Percentiles rank a stretch among this genome's conserved stretches.
phyloP scores from a whole-genome alignment of 2,888 invertebrate genomes.

The Cephalotes varians region DNA sequence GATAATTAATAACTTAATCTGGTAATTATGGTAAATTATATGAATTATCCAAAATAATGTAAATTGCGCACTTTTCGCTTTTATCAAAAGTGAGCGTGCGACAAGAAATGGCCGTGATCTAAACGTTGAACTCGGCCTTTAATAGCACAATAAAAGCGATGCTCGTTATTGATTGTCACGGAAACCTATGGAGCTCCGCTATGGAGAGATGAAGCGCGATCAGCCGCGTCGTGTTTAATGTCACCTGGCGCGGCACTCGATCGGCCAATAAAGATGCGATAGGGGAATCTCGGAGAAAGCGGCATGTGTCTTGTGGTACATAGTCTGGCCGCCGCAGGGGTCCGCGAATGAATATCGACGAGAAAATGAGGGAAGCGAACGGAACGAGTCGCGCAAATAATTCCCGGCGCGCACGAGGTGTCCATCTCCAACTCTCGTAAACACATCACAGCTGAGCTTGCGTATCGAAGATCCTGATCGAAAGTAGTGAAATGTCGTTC shows the following conservation, averaged over 20 bases:
- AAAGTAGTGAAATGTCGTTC: not conserved
- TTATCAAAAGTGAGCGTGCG: not conserved
- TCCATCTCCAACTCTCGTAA: constrained; percentile 23
- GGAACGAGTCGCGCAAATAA: constrained; percentile 46
- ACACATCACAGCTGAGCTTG: not conserved
- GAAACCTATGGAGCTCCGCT: constrained; percentile 50
- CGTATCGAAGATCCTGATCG: not conserved
- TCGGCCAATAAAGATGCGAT: constrained; percentile 76
- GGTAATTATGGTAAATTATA: not conserved
- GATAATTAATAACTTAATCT: not conserved
- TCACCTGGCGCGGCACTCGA: constrained; percentile 68
- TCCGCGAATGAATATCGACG: constrained; percentile 62
- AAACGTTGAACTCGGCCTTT: constrained; percentile 57
- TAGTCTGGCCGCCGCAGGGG: constrained; percentile 61
- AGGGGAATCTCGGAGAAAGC: constrained; percentile 78
- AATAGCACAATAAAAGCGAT: constrained; percentile 62
- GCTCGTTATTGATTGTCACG: constrained; percentile 58
- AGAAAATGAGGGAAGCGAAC: constrained; percentile 66
- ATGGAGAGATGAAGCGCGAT: constrained; percentile 67
- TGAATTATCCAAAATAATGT: not conserved
- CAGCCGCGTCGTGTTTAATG: constrained; percentile 71
- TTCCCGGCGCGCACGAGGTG: constrained; percentile 14
- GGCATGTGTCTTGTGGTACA: constrained; percentile 60
- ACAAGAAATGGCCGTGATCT: constrained; percentile 12
- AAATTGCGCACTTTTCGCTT: not conserved